Evolutionary conservation across 2,888 invertebrate genomes (phyloP).

Genomic region (Philereme vetulata): DNA sequence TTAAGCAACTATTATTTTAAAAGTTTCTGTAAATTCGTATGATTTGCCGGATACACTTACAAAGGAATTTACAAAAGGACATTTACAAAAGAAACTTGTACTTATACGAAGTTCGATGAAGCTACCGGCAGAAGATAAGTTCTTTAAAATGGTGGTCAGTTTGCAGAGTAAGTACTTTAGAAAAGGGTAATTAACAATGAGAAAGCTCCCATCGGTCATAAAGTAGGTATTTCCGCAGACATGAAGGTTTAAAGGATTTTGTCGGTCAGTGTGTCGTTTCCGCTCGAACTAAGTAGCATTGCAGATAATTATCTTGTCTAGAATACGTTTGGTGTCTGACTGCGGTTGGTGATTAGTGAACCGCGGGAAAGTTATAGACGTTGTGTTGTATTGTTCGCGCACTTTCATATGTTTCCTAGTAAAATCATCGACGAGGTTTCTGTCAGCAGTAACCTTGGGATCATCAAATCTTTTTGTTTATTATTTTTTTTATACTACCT

Average conservation of each 20-base stretch:
- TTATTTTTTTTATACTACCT: no score
- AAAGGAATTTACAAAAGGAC: no score
- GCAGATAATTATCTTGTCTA: conserved; percentile 55
- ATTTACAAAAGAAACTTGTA: no score
- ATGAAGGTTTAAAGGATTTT: conserved; percentile 59
- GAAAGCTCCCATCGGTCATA: conserved; percentile 57
- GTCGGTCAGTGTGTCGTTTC: conserved; percentile 68
- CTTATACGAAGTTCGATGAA: no score
- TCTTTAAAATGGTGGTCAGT: not conserved
- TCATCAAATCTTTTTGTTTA: no score
- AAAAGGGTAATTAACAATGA: conserved; percentile 56
- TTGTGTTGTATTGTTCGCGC: conserved; percentile 51
- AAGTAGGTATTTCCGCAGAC: conserved; percentile 59
- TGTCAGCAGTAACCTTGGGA: not conserved
- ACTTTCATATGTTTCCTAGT: conserved; percentile 34
- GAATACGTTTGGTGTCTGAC: conserved; percentile 38
- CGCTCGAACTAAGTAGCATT: conserved; percentile 44
- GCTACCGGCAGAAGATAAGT: not conserved
- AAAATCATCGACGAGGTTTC: conserved; percentile 21
- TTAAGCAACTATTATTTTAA: no score
- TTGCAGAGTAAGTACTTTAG: conserved; percentile 25
- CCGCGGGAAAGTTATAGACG: conserved; percentile 59
- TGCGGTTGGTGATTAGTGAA: conserved; percentile 48
- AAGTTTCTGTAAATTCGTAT: no score
- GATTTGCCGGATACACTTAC: no score